These are phyloP conservation scores for Chrysolina americana DNA, from an alignment of 2,888 invertebrate genomes.

Conservation along the genomic window DNA sequence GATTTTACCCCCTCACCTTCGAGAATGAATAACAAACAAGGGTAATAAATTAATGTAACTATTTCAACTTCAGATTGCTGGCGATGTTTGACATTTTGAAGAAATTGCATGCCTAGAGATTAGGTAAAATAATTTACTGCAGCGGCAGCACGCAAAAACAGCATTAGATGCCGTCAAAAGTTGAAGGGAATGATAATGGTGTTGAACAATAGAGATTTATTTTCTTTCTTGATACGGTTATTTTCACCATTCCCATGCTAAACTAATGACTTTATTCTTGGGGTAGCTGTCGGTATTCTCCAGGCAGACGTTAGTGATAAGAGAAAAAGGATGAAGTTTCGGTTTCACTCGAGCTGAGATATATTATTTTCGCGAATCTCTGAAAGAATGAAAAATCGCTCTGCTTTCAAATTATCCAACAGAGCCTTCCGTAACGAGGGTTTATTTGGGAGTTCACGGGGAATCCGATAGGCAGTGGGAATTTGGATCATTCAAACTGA, in stretches of 20 bases:
- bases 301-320: conserved; percentile 1
- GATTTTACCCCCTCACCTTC: background rate
- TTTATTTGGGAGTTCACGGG: too few species aligned
- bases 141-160: conserved; percentile 41
- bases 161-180: conserved; percentile 46
- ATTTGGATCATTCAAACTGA: too few species aligned
- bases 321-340: background rate
- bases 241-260: conserved; percentile 28
- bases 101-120: conserved; percentile 50
- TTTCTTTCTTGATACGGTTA: conserved; percentile 29
- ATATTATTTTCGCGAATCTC: too few species aligned
- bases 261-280: conserved; percentile 23
- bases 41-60: conserved; percentile 47
- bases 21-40: conserved; percentile 12
- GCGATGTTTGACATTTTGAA: conserved; percentile 47
- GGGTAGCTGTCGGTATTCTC: conserved; percentile 3
- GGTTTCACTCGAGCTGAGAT: too few species aligned
- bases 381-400: too few species aligned
- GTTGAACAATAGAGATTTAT: conserved; percentile 45
- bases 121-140: conserved; percentile 44
- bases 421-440: too few species aligned
- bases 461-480: too few species aligned
- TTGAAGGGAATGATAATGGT: conserved; percentile 41
- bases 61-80: conserved; percentile 41
- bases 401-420: too few species aligned